These are phyloP conservation scores for Aix galericulata DNA, from an alignment of 2,113 vertebrate species.

Conservation along the genomic window DNA sequence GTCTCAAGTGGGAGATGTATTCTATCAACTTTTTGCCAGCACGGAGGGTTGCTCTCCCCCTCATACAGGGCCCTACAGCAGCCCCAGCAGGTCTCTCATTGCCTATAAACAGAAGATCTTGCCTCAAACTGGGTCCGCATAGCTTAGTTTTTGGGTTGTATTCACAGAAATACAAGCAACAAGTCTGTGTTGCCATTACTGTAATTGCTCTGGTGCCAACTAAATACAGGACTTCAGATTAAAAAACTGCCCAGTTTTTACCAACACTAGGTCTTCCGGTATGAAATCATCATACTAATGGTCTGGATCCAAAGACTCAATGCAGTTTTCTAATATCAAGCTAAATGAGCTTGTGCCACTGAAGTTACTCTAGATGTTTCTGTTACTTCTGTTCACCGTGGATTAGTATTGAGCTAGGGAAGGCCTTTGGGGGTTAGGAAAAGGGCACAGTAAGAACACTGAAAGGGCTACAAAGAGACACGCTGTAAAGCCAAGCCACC, in stretches of 20 bases:
- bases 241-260: background rate
- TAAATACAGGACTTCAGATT: background rate
- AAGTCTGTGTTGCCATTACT: background rate
- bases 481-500: background rate
- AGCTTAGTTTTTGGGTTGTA: background rate
- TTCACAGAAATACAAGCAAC: background rate
- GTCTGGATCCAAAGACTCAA: no score
- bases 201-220: background rate
- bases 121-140: background rate
- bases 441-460: background rate
- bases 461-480: background rate
- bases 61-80: background rate
- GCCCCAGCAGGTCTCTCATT: background rate
- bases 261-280: background rate
- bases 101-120: background rate
- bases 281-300: accelerated
- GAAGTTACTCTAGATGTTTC: background rate
- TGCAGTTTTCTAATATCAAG: background rate
- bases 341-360: background rate
- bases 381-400: background rate
- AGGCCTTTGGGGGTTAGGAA: accelerated
- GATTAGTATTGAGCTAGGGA: background rate
- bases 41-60: background rate
- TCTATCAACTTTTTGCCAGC: background rate
- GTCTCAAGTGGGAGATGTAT: background rate